Evolutionary conservation across 2,113 vertebrate species (phyloP).

Genomic region (Nestor notabilis): DNA sequence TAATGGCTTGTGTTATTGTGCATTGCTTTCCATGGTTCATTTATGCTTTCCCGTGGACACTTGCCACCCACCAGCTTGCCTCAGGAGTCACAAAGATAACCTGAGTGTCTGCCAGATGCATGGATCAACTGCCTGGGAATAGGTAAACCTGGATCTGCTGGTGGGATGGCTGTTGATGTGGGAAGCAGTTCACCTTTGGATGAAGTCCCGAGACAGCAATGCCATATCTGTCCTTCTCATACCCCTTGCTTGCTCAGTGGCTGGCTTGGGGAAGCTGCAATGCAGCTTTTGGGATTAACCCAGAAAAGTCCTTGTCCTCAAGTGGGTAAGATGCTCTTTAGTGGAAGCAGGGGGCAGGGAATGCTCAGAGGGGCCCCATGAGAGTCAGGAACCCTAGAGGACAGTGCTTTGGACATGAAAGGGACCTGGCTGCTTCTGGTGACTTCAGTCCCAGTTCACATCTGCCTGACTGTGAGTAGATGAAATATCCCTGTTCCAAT

Average conservation of each 20-base stretch:
- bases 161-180: background rate
- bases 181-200: background rate
- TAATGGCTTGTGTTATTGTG: rapidly evolving
- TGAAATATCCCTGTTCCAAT: conserved; percentile 2
- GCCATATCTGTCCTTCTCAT: background rate
- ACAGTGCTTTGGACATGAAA: conserved; percentile 27
- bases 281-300: conserved; percentile 3
- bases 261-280: background rate
- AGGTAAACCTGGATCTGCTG: background rate
- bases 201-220: background rate
- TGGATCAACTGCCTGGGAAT: background rate
- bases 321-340: background rate
- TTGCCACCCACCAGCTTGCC: background rate
- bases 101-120: background rate
- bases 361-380: background rate
- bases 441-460: background rate
- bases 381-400: background rate
- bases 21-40: background rate
- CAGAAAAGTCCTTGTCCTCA: conserved; percentile 18
- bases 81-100: background rate
- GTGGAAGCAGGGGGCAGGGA: background rate
- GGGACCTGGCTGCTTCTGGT: conserved; percentile 1
- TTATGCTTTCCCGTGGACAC: background rate
- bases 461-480: background rate
- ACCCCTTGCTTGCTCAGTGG: background rate